phyloP scores from a whole-genome alignment of 2,888 invertebrate species.

The Hyppa rectilinea region DNA sequence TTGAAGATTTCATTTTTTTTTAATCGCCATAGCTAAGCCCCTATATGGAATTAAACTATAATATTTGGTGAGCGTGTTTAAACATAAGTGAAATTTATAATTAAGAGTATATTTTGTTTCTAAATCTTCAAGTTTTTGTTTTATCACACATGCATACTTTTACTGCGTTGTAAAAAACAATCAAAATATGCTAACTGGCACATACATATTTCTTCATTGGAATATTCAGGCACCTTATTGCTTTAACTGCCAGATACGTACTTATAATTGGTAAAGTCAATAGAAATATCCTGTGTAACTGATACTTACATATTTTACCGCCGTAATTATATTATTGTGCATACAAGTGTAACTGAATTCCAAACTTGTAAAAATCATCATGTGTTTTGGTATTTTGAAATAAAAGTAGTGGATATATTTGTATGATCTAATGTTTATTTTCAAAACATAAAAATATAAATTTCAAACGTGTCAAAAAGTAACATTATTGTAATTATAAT shows the following conservation, averaged over 20 bases:
- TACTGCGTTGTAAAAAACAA: conserved; percentile 17
- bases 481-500: conserved; percentile 23
- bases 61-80: conserved; percentile 15
- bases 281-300: conserved; percentile 22
- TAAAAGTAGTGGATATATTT: conserved; percentile 22
- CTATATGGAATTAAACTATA: conserved; percentile 14
- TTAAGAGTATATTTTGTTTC: conserved; percentile 14
- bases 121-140: conserved; percentile 21
- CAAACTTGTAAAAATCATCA: conserved; percentile 22
- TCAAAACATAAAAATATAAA: conserved; percentile 23
- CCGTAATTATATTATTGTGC: conserved; percentile 20
- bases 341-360: conserved; percentile 22
- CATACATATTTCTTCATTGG: conserved; percentile 15
- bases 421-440: conserved; percentile 23
- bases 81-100: conserved; percentile 12
- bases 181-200: conserved; percentile 20
- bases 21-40: conserved; percentile 1
- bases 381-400: conserved; percentile 18
- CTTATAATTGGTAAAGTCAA: conserved; percentile 25
- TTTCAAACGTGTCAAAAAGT: conserved; percentile 19
- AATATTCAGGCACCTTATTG: conserved; percentile 16
- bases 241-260: conserved; percentile 23
- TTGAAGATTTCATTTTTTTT: too few relatives aligned
- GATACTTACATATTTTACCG: conserved; percentile 14
- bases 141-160: conserved; percentile 25